Conservation (phyloP, 2,797 vertebrate genomes). For the Odontamblyopus lacepedii region DNA sequence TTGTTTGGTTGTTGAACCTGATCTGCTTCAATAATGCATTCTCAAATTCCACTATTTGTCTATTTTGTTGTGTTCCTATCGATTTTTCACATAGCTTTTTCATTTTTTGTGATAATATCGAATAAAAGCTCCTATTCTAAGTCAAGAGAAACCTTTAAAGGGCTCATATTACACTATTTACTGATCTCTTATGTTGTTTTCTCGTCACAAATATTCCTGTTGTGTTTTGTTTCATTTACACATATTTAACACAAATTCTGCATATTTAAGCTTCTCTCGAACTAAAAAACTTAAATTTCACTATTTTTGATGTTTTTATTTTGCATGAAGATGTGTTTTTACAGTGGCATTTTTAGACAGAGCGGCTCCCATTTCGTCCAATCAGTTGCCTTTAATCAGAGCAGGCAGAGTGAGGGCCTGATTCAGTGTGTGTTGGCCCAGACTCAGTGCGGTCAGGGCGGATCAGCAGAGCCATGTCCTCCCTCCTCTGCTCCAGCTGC, state of each 20-base stretch:
- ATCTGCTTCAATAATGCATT: slow-evolving; percentile 2
- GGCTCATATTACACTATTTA: too few relatives aligned
- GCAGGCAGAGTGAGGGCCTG: slow-evolving; percentile 31
- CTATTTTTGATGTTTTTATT: too few relatives aligned
- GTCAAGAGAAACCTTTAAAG: too few relatives aligned
- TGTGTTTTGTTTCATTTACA: too few relatives aligned
- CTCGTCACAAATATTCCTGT: too few relatives aligned
- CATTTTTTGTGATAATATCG: not conserved
- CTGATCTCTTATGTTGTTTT: too few relatives aligned
- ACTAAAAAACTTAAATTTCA: too few relatives aligned
- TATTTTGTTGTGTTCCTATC: not conserved
- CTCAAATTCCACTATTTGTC: slow-evolving; percentile 3
- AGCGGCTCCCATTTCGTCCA: slow-evolving; percentile 36
- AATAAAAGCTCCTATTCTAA: not conserved
- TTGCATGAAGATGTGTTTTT: not conserved
- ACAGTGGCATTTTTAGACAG: slow-evolving; percentile 25
- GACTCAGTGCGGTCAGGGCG: slow-evolving; percentile 44
- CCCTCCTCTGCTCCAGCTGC: slow-evolving; percentile 66
- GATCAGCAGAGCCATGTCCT: slow-evolving; percentile 59
- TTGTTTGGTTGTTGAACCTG: not conserved
- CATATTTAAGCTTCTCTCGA: too few relatives aligned
- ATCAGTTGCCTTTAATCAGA: slow-evolving; percentile 38
- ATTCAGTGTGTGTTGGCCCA: slow-evolving; percentile 52
- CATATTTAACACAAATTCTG: too few relatives aligned
- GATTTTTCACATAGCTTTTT: not conserved